A percentile compares a stretch with the other conserved stretches of the same genome.
These are phyloP conservation scores for Cryptocheilus praepositus DNA, from an alignment of 2,888 invertebrate genomes.

Conservation along the genomic window DNA sequence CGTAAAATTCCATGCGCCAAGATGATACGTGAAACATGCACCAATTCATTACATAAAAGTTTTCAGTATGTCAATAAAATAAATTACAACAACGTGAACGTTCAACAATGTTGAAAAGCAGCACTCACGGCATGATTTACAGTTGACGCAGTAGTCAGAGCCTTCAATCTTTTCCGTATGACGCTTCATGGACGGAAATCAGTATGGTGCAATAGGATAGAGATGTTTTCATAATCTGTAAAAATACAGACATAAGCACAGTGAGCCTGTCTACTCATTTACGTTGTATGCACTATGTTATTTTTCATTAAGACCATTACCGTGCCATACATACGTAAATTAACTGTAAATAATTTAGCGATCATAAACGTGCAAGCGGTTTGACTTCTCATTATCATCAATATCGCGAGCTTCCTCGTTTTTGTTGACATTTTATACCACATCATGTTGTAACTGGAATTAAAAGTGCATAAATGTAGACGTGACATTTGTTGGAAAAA, in stretches of 20 bases:
- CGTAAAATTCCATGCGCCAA: no score
- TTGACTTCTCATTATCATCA: slow-evolving; percentile 7
- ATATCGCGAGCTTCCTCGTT: not conserved
- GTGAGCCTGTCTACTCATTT: no score
- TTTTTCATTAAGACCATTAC: not conserved
- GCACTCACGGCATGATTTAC: no score
- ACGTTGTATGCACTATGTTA: no score
- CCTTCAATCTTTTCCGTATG: not conserved
- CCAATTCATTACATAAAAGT: no score
- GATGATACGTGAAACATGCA: no score
- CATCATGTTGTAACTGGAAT: not conserved
- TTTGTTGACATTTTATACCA: not conserved
- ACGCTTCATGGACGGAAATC: not conserved
- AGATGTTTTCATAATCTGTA: not conserved
- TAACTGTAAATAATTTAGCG: not conserved
- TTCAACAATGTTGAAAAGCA: no score
- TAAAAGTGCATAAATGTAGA: not conserved
- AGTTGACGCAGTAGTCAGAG: no score
- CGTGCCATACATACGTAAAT: not conserved
- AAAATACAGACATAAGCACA: not conserved
- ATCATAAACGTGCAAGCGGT: not conserved
- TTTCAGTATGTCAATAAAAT: no score
- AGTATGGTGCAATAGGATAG: not conserved
- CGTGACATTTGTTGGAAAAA: no score
- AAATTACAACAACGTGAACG: no score